Evolutionary conservation across 2,797 vertebrate genomes (phyloP).

Genomic region (Gallirallus australis): DNA sequence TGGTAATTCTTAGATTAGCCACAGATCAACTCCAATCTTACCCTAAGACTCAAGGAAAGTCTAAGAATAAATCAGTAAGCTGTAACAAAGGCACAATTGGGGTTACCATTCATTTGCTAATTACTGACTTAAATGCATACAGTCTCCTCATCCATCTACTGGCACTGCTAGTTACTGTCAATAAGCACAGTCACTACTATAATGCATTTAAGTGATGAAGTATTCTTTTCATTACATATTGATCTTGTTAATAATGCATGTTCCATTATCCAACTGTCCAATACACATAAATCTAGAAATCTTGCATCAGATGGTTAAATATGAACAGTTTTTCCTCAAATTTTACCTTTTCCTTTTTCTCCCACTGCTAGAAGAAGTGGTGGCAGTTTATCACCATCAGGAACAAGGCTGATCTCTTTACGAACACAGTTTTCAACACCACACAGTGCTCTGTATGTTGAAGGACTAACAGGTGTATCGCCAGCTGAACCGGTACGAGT

Average conservation of each 20-base stretch:
- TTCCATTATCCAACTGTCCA: background rate
- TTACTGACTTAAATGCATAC: background rate
- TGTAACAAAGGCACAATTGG: background rate
- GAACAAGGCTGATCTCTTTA: constrained; percentile 84
- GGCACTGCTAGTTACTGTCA: background rate
- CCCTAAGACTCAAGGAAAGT: background rate
- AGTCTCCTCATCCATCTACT: background rate
- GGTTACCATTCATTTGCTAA: background rate
- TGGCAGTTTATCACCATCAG: constrained; percentile 85
- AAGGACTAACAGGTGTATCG: constrained; percentile 71
- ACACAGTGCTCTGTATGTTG: constrained; percentile 85
- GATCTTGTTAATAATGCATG: background rate
- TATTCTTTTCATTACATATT: background rate
- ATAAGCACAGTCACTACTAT: background rate
- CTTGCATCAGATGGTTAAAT: background rate
- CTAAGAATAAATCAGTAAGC: background rate
- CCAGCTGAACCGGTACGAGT: background rate
- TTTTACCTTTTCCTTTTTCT: constrained; percentile 84
- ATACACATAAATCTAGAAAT: background rate
- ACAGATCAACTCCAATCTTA: background rate
- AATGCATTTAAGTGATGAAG: background rate
- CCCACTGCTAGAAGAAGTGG: constrained; percentile 86
- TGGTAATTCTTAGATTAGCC: background rate
- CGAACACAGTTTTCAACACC: constrained; percentile 81
- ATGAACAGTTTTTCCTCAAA: background rate